Evolutionary conservation across 2,888 invertebrate genomes (phyloP), one percentile per base, ranked within the genome.

Genomic region (Apocheima hispidaria): DNA sequence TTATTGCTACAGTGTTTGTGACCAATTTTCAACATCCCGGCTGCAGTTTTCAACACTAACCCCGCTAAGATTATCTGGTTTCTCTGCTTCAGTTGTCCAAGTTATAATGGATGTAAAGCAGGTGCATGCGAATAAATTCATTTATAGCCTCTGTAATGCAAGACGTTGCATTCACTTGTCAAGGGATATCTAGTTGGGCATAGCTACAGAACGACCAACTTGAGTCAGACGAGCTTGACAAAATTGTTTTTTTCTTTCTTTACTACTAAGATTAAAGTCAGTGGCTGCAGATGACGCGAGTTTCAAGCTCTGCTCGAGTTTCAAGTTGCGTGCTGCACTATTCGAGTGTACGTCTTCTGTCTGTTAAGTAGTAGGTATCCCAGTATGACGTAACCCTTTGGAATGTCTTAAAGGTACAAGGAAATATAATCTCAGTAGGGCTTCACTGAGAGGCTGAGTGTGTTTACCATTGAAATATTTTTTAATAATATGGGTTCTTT

Each of bases 71-170:
- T 40, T 7, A 20, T 40, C 28, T 40, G 30, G 4, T 55, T 41
- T 23, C 38, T 40, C 18, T 21, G 30, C 40, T 21, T 36, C 6
- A 7, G 36, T 33, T 54, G 53, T 44, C 59, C 65, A 68, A 73
- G 74, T 74, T 54, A 43, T 60, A 78, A 81, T 79, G 72, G 77
- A 81, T 75, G 81, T 60, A 70, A 70, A 66, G 74, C 81, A 81
- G 81, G 78, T 79, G 81, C 77, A 78, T 74, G 71, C 73, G 73
- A 74, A 75, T 75, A 75, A 72, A 71, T 74, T 70, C 74, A 77
- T 81, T 74, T 75, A 75, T 77, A 75, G 73, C 73, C 71, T 74
- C 71, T 68, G 75, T 71, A 55, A 72, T 68, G 74, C 71, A 55
- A 71, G 69, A 69, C 70, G 57, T 23, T 38, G 30, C 65, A 60